A percentile compares a stretch with the other conserved stretches of the same genome.
Evolutionary conservation across 2,888 invertebrate species (phyloP).

Genomic region (Chouioia cunea): DNA sequence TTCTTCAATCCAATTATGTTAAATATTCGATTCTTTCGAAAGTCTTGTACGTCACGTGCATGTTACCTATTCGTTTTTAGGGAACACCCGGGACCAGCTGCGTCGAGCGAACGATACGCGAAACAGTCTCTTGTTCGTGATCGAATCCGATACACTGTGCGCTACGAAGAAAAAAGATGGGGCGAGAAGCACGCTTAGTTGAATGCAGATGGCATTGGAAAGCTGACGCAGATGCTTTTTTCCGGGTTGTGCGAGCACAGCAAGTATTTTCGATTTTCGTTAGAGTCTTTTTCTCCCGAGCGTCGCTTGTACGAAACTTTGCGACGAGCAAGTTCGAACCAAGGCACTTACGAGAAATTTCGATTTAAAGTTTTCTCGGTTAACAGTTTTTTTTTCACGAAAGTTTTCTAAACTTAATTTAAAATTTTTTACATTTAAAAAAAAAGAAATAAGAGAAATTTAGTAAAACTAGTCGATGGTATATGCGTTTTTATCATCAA

Average conservation of each 20-base stretch:
- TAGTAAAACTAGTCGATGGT: too few relatives aligned
- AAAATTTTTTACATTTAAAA: too few relatives aligned
- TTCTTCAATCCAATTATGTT: too few relatives aligned
- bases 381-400: too few relatives aligned
- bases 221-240: constrained; percentile 37
- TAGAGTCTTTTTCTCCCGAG: constrained; percentile 2
- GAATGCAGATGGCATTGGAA: constrained; percentile 33
- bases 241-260: constrained; percentile 5
- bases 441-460: too few relatives aligned
- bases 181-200: constrained; percentile 4
- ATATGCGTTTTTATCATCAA: too few relatives aligned
- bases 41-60: neutral
- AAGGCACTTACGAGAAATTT: too few relatives aligned
- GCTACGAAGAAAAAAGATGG: constrained; percentile 1
- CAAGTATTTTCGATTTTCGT: constrained; percentile 19
- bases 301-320: constrained; percentile 4
- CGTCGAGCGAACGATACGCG: constrained; percentile 30
- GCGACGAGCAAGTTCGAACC: neutral
- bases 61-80: constrained; percentile 21
- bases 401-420: too few relatives aligned
- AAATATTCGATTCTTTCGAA: too few relatives aligned
- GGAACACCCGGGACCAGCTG: constrained; percentile 20
- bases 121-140: neutral
- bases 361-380: too few relatives aligned
- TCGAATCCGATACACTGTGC: constrained; percentile 41